These are phyloP conservation scores for Daphoenositta chrysoptera DNA, from an alignment of 2,113 vertebrate species.

Conservation along the genomic window DNA sequence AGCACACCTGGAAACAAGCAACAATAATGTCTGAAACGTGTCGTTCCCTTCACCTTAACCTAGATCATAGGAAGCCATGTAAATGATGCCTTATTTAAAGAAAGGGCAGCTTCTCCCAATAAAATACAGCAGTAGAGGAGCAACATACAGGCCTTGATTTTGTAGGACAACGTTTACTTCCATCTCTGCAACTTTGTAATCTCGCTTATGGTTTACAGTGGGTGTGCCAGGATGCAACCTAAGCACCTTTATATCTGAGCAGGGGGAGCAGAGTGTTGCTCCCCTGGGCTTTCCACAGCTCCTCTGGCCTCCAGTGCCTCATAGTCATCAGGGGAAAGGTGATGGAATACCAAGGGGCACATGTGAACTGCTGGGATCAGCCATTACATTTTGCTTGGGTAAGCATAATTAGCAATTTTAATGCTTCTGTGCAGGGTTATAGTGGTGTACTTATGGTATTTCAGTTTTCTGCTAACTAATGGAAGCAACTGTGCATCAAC, in stretches of 20 bases:
- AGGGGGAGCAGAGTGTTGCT: background rate
- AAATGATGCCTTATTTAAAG: conserved; percentile 38
- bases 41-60: background rate
- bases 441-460: background rate
- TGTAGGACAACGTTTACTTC: background rate
- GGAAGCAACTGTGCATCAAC: conserved; percentile 28
- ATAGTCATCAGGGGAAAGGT: background rate
- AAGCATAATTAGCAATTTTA: background rate
- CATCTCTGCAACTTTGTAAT: background rate
- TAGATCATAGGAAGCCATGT: conserved; percentile 12
- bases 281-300: background rate
- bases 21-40: background rate
- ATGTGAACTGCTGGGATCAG: background rate
- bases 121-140: background rate
- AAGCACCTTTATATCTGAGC: background rate
- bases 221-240: background rate
- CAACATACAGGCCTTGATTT: background rate
- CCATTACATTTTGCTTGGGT: background rate
- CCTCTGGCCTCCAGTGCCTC: conserved; percentile 17
- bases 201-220: background rate
- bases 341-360: background rate
- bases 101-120: background rate
- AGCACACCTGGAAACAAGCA: background rate
- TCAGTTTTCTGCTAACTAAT: background rate
- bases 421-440: background rate